Conservation (phyloP, 1,140 invertebrate species). For the Drosophila funebris region DNA sequence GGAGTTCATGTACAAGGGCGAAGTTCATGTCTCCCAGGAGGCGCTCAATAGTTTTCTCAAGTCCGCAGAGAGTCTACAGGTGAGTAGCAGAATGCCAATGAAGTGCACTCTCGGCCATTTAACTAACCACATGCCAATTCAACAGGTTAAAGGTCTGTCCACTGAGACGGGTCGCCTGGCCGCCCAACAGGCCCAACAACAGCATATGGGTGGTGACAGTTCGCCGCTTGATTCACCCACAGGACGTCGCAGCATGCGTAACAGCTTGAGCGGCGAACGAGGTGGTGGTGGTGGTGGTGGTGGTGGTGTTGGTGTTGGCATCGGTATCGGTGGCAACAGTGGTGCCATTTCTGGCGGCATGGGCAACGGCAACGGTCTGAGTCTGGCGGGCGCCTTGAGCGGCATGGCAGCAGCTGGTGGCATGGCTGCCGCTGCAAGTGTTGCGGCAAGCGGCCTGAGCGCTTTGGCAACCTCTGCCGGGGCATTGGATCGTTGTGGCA, state of each 20-base stretch:
- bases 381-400: constrained; percentile 63
- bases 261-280: constrained; percentile 72
- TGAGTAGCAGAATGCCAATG: constrained; percentile 69
- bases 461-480: constrained; percentile 66
- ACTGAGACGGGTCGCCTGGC: constrained; percentile 91
- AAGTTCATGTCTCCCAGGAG: constrained; percentile 95
- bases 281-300: background rate
- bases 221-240: constrained; percentile 77
- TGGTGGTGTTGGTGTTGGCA: too few species aligned
- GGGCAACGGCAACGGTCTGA: constrained; percentile 64
- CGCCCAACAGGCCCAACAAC: constrained; percentile 87
- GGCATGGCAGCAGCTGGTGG: constrained; percentile 74
- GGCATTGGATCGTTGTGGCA: constrained; percentile 65
- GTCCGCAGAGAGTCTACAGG: constrained; percentile 94
- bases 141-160: constrained; percentile 90
- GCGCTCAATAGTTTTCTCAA: constrained; percentile 94
- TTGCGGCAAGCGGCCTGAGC: constrained; percentile 62
- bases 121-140: background rate
- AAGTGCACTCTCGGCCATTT: background rate
- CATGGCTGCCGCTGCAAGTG: constrained; percentile 67
- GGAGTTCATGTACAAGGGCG: constrained; percentile 97
- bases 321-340: background rate
- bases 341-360: constrained; percentile 4
- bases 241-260: constrained; percentile 77
- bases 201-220: constrained; percentile 78